Evolutionary conservation across 2,797 vertebrate species (phyloP).

Genomic region (Acanthis flammea): DNA sequence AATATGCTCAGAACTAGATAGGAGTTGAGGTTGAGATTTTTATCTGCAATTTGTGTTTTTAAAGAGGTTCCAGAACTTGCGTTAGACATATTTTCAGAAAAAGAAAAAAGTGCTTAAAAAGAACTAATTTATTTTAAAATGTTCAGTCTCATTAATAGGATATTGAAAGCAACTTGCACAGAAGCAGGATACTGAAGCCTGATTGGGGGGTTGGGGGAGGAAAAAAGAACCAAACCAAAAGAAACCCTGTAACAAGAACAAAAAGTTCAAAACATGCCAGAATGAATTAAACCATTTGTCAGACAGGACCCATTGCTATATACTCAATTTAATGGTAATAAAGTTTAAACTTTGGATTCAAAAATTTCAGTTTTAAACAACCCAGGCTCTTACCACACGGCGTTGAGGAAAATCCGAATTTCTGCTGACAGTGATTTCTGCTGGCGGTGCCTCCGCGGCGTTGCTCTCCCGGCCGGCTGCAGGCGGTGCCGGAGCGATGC

Average conservation of each 20-base stretch:
- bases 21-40: constrained; percentile 15
- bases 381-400: constrained; percentile 5
- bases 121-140: constrained; percentile 41
- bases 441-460: not conserved
- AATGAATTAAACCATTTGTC: constrained; percentile 38
- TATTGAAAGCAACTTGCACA: constrained; percentile 61
- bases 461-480: not conserved
- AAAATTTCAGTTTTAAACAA: constrained; percentile 9
- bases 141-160: constrained; percentile 67
- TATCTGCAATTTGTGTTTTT: constrained; percentile 5
- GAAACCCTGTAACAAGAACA: not conserved
- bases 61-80: constrained; percentile 55
- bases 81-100: constrained; percentile 62
- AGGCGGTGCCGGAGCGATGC: not conserved
- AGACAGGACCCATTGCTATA: constrained; percentile 3
- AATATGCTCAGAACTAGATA: constrained; percentile 40
- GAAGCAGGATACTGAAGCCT: constrained; percentile 55
- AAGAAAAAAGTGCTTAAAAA: constrained; percentile 58
- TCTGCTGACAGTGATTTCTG: not conserved
- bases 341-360: constrained; percentile 55
- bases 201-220: no score
- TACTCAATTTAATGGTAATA: not conserved
- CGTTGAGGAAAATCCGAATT: not conserved
- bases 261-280: not conserved
- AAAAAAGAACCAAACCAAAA: not conserved